Conservation (phyloP, 1,140 invertebrate species). For the Platyscapa corneri region DNA sequence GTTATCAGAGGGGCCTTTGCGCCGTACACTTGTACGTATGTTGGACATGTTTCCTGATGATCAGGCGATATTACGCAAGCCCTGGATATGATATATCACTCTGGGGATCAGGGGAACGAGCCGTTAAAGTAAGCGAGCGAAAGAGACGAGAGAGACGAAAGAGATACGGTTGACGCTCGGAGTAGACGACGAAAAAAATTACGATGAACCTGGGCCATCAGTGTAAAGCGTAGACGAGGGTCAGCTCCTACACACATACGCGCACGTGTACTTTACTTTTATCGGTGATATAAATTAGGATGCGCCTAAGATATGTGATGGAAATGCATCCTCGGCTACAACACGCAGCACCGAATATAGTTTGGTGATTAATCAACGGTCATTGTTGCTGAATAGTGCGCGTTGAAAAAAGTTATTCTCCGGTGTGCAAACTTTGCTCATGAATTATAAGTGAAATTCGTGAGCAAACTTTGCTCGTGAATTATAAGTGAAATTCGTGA, state of each 20-base stretch:
- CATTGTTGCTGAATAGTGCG: too few relatives aligned
- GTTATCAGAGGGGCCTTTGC: neutral
- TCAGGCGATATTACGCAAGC: constrained; percentile 31
- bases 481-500: too few relatives aligned
- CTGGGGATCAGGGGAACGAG: neutral
- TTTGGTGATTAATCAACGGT: too few relatives aligned
- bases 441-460: too few relatives aligned
- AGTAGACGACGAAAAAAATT: constrained; percentile 16
- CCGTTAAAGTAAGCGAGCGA: constrained; percentile 4
- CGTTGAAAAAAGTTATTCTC: too few relatives aligned
- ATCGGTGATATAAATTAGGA: constrained; percentile 30
- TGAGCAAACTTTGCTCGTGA: too few relatives aligned
- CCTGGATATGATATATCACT: constrained; percentile 44
- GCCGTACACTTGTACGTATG: constrained; percentile 19
- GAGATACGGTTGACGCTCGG: neutral
- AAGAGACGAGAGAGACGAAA: neutral
- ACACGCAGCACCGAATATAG: too few relatives aligned
- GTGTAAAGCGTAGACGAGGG: neutral
- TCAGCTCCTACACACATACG: too few relatives aligned
- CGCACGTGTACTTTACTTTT: constrained; percentile 14
- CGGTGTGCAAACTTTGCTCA: too few relatives aligned
- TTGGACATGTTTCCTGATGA: constrained; percentile 38
- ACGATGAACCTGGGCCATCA: neutral
- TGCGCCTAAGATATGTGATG: neutral
- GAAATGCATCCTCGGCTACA: too few relatives aligned